Evolutionary conservation across 2,888 invertebrate species (phyloP).

Genomic region (Acanthopleura granulata): DNA sequence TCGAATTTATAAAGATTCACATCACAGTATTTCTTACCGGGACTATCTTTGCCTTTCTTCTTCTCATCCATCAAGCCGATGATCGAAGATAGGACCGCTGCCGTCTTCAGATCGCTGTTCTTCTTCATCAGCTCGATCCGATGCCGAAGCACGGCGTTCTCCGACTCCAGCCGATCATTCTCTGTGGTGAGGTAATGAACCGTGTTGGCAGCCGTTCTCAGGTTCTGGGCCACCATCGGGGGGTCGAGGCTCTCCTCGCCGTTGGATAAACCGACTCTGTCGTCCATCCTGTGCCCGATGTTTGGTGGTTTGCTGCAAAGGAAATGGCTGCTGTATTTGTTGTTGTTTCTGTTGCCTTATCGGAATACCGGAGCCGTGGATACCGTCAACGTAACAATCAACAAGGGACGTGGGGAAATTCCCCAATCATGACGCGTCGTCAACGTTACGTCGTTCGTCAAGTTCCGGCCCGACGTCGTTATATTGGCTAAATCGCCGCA

Average conservation of each 20-base stretch:
- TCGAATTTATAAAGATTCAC: too few relatives aligned
- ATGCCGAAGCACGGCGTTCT: constrained; percentile 6
- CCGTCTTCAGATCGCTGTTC: constrained; percentile 21
- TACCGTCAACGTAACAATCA: neutral
- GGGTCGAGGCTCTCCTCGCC: neutral
- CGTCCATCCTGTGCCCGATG: neutral
- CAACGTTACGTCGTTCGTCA: too few relatives aligned
- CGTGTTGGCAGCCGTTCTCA: neutral
- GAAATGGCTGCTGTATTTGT: neutral
- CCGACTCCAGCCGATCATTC: constrained; percentile 7
- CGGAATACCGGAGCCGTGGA: neutral
- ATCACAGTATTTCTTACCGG: too few relatives aligned
- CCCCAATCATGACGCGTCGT: too few relatives aligned
- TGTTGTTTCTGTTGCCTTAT: neutral
- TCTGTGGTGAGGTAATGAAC: neutral
- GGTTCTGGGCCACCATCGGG: neutral
- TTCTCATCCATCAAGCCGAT: constrained; percentile 18
- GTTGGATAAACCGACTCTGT: neutral
- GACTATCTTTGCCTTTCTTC: neutral
- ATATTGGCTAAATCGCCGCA: too few relatives aligned
- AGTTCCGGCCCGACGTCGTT: too few relatives aligned
- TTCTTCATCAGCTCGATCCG: constrained; percentile 13
- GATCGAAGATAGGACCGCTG: constrained; percentile 17
- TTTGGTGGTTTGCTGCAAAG: neutral
- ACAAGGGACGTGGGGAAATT: too few relatives aligned